These are phyloP conservation scores for Anagyrus pseudococci DNA, from an alignment of 2,888 invertebrate species.

Conservation along the genomic window DNA sequence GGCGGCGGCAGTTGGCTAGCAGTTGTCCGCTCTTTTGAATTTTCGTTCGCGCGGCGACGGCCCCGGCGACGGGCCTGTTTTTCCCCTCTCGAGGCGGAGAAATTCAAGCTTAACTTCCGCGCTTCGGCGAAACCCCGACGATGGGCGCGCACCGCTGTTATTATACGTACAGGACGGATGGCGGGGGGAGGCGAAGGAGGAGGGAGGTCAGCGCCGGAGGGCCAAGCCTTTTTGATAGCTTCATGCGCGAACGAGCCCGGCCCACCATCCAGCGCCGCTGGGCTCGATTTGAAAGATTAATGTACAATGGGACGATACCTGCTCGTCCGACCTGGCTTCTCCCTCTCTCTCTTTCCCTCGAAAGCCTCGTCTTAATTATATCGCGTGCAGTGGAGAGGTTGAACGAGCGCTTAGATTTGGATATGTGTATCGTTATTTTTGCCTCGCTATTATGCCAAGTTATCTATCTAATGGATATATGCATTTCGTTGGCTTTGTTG, in stretches of 20 bases:
- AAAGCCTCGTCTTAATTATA: no score
- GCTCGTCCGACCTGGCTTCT: background rate
- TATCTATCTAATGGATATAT: background rate
- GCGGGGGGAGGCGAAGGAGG: no score
- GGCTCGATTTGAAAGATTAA: no score
- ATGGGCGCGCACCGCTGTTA: conserved; percentile 12
- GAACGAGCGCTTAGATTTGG: background rate
- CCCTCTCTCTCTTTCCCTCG: background rate
- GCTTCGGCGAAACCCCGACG: conserved; percentile 21
- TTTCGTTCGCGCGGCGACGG: background rate
- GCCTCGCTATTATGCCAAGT: no score
- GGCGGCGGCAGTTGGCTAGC: no score
- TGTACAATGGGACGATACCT: conserved; percentile 15
- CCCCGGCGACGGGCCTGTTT: conserved; percentile 3
- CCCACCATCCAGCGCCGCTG: no score
- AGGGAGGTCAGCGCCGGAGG: conserved; percentile 11
- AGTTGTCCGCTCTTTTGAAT: no score
- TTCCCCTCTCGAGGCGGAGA: conserved; percentile 34
- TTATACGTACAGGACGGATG: no score
- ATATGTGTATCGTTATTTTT: no score
- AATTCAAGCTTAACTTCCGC: conserved; percentile 33
- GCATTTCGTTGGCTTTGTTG: conserved; percentile 43
- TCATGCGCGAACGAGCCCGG: conserved; percentile 8
- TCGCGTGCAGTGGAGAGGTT: background rate
- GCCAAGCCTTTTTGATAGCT: conserved; percentile 10